Base-by-base conservation (phyloP, 2,888 invertebrate genomes). In the Aelia acuminata region DNA sequence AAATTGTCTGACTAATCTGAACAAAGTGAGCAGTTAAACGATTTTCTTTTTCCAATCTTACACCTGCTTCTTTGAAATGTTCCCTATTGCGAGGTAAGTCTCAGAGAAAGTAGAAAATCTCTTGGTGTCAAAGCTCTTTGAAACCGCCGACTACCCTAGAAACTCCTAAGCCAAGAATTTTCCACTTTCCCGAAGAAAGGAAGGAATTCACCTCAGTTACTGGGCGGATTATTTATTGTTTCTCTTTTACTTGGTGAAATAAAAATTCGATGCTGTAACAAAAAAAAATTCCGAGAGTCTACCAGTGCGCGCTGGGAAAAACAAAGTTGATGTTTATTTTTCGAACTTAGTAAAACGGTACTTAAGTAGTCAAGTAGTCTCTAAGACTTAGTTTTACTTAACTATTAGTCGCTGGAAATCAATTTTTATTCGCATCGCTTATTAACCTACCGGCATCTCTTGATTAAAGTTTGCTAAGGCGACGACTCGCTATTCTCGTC, bases 141-240 rank as follows among this genome's bases (percentile, higher is more conserved):
- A 75, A 75, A 75, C 75, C 15, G 18, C 35, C 75, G 35, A 39
- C 75, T 39, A 7, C 22, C 10, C 35, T 26, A 20, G 35, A 75
- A 35, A 75, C 75, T 75, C 75, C 75, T 75, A 39, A 75, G 39
- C 75, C 75, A 75, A 75, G 75, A 75, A 75, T 75, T 75, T 75
- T 75, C 26, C 75, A 75, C 75, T 75, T 75, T 75, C 75, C 39
- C 13, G 22, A 75, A 75, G 75, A 75, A 75, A 39, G 75, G 39
- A 75, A 75, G 75, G 39, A 75, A 39, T 39, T 39, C 39, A 18
- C 1, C 8, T 3, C 75, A 35, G 39, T 39, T 39, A n/a, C 35
- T 8, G 35, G 20, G 39, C 1, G 35, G 75, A 75, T 75, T 75
- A 75, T 75, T 75, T 75, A 75, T 75, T 39, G 75, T 75, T 75